Conservation (phyloP, 2,888 invertebrate species). For the Pseudoips prasinana region DNA sequence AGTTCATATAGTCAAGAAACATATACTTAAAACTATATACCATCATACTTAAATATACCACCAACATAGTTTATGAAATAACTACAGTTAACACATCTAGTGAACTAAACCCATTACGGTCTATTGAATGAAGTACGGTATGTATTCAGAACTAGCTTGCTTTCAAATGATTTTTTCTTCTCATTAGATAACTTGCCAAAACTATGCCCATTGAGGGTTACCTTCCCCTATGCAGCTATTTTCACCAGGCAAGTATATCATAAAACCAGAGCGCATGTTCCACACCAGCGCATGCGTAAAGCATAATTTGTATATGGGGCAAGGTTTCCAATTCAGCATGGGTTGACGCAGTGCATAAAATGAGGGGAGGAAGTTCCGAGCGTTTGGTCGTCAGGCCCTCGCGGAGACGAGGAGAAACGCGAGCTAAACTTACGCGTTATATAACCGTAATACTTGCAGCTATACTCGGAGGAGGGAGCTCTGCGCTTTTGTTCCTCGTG, state of each 20-base stretch:
- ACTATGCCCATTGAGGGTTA: too few species aligned
- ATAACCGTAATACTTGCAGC: constrained; percentile 71
- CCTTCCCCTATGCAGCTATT: too few species aligned
- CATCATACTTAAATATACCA: too few species aligned
- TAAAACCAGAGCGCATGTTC: constrained; percentile 48
- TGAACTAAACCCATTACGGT: too few species aligned
- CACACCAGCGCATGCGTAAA: constrained; percentile 42
- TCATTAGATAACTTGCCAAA: too few species aligned
- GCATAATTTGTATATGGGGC: constrained; percentile 26
- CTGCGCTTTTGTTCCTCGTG: constrained; percentile 74
- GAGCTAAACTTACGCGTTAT: constrained; percentile 69
- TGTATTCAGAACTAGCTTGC: too few species aligned
- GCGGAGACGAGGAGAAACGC: constrained; percentile 63
- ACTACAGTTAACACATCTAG: too few species aligned
- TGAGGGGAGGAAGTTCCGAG: constrained; percentile 76
- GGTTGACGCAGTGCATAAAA: constrained; percentile 72
- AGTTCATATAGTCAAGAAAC: too few species aligned
- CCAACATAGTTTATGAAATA: too few species aligned
- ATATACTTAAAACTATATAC: too few species aligned
- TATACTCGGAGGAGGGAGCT: constrained; percentile 68
- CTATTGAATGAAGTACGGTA: too few species aligned
- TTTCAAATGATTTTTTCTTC: too few species aligned
- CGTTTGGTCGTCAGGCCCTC: constrained; percentile 67
- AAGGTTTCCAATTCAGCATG: constrained; percentile 58
- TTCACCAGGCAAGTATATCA: not conserved